Conservation (phyloP, 2,888 invertebrate species). For the Alloscopus bannaensis region DNA sequence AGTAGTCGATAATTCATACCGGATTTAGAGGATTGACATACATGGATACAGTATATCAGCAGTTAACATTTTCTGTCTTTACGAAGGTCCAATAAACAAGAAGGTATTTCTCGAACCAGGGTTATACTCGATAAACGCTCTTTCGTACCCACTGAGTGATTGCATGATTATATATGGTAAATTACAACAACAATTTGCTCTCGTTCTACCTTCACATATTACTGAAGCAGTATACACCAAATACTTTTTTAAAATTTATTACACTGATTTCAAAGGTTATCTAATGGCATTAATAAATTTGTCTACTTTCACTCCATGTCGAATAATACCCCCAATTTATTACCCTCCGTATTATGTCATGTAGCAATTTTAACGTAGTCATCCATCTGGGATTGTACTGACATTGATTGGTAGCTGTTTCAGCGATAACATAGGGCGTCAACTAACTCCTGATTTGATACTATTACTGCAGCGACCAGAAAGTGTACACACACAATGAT, state of each 20-base stretch:
- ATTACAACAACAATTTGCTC: conserved; percentile 12
- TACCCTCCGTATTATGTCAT: conserved; percentile 19
- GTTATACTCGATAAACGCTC: conserved; percentile 13
- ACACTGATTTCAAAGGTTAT: conserved; percentile 57
- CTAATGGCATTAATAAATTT: conserved; percentile 30
- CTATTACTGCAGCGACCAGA: background rate
- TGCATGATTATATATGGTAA: conserved; percentile 12
- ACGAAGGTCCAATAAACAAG: conserved; percentile 16
- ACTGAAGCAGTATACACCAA: conserved; percentile 55
- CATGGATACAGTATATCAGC: conserved; percentile 8
- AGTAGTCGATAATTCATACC: conserved; percentile 10
- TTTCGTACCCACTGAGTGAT: conserved; percentile 29
- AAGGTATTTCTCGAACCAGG: background rate
- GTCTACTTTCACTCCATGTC: conserved; percentile 38
- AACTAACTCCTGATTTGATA: no score
- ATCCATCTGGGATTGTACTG: conserved; percentile 11
- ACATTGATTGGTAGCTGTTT: conserved; percentile 7
- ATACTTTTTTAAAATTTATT: conserved; percentile 36
- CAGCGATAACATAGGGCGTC: background rate
- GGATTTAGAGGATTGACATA: conserved; percentile 1
- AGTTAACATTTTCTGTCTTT: conserved; percentile 19
- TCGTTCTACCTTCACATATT: conserved; percentile 37
- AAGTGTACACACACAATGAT: no score
- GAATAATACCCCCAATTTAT: conserved; percentile 8
- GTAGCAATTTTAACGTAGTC: conserved; percentile 3